Conservation (phyloP, 2,888 invertebrate species). For the Muscina levida region DNA sequence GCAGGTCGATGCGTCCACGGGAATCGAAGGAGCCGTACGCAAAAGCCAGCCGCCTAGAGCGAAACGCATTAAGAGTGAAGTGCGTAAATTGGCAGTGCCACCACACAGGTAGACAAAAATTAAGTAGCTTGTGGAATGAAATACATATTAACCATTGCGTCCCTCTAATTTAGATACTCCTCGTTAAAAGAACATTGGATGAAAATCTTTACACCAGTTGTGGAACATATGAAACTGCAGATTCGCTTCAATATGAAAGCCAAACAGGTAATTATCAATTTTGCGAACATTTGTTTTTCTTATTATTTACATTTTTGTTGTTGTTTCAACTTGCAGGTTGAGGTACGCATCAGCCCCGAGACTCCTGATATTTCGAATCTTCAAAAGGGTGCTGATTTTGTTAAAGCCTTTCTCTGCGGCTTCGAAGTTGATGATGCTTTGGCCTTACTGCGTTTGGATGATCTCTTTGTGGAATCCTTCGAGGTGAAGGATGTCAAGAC, state of each 20-base stretch:
- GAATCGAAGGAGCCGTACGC: conserved; percentile 81
- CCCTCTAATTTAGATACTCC: conserved; percentile 85
- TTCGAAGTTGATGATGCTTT: conserved; percentile 98
- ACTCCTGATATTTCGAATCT: conserved; percentile 91
- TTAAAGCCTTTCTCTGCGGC: conserved; percentile 96
- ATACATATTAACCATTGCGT: background rate
- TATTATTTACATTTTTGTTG: conserved; percentile 32
- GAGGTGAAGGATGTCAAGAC: conserved; percentile 98
- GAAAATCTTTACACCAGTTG: conserved; percentile 97
- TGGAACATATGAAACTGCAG: conserved; percentile 96
- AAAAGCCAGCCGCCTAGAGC: conserved; percentile 80
- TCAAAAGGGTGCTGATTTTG: conserved; percentile 99
- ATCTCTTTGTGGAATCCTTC: conserved; percentile 97
- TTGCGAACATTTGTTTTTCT: background rate
- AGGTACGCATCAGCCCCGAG: conserved; percentile 79
- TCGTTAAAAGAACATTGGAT: conserved; percentile 98
- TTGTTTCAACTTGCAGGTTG: too few relatives aligned
- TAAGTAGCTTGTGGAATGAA: background rate
- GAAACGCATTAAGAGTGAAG: conserved; percentile 82
- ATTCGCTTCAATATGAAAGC: conserved; percentile 96
- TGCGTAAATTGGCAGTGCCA: conserved; percentile 93
- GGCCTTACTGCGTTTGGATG: conserved; percentile 95
- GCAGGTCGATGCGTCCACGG: conserved; percentile 86
- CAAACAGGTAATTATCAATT: conserved; percentile 82
- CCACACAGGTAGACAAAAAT: conserved; percentile 84